A percentile compares a stretch with the other conserved stretches of the same genome.
Conservation (phyloP, 2,888 invertebrate genomes). For the Heliconius ethilla region DNA sequence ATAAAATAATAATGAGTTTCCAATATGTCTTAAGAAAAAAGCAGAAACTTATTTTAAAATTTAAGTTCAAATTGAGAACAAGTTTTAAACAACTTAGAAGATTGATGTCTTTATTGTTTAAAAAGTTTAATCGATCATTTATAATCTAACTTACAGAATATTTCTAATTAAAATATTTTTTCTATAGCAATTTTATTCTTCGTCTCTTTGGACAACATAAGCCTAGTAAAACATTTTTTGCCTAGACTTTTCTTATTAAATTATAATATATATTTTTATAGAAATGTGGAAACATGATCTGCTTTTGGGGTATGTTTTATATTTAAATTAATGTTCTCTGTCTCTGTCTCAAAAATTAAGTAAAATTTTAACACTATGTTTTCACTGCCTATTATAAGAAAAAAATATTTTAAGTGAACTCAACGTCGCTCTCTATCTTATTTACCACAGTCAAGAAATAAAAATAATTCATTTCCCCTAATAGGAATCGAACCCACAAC, state of each 20-base stretch:
- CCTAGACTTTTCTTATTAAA: neutral
- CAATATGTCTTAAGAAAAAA: neutral
- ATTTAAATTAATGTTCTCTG: too few species aligned
- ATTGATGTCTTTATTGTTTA: slow-evolving; percentile 21
- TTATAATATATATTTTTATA: neutral
- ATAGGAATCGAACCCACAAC: too few species aligned
- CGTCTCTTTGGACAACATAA: slow-evolving; percentile 1
- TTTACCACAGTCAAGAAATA: too few species aligned
- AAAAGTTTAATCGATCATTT: slow-evolving; percentile 10
- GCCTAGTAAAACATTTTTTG: neutral
- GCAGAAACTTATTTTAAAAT: neutral
- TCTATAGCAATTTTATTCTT: neutral
- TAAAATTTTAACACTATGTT: too few species aligned
- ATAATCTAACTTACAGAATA: neutral
- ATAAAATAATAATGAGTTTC: too few species aligned
- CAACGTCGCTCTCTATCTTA: too few species aligned
- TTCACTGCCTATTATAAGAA: too few species aligned
- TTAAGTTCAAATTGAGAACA: slow-evolving; percentile 5
- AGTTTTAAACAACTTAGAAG: slow-evolving; percentile 25
- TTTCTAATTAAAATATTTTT: slow-evolving; percentile 15
- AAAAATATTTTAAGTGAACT: too few species aligned
- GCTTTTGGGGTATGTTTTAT: too few species aligned
- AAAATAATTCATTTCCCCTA: too few species aligned
- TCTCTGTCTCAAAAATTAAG: too few species aligned
- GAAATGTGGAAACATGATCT: too few species aligned